Evolutionary conservation across 2,113 vertebrate genomes (phyloP), one percentile per base, ranked within the genome.

Genomic region (Clarias gariepinus): DNA sequence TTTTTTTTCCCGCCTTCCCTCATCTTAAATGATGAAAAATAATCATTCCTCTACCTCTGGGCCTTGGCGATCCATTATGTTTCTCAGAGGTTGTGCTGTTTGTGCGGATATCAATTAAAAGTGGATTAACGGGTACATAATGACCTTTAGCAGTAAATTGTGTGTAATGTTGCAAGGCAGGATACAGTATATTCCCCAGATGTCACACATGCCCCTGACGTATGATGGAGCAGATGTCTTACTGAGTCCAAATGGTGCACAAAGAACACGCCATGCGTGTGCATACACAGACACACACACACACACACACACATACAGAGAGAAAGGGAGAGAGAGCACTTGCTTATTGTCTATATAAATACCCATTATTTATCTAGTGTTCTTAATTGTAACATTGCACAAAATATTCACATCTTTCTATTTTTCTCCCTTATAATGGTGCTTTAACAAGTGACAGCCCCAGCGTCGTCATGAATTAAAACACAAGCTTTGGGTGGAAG

Each of bases 61-160:
- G 92, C 91, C 90, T 93, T 90, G 90, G 92, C 86, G 92, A 93
- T 95, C 94, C 92, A 93, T 94, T 94, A 92, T 93, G 93, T 92
- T 94, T 94, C 93, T 92, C 94, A 89, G 92, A 94, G 93, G 94
- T 94, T 95, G 93, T 94, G 94, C 93, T 95, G 94, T 96, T 96
- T 95, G 94, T 94, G 92, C 94, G 94, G 94, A 95, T 95, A 95
- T 95, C 95, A 96, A 95, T 95, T 95, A 95, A 95, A 96, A 96
- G 95, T 95, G 94, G 95, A 96, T 95, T 96, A 95, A 95, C 94
- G 94, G 95, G 94, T 94, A 94, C 94, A 95, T 95, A 95, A 95
- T 95, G 95, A 96, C 95, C 95, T 96, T 96, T 96, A 95, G 94
- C 95, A 95, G 95, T 96, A 96, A 96, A 96, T 96, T 95, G 95